These are phyloP conservation scores for Tetragnatha versicolor DNA, from an alignment of 1,140 invertebrate species.

Conservation along the genomic window DNA sequence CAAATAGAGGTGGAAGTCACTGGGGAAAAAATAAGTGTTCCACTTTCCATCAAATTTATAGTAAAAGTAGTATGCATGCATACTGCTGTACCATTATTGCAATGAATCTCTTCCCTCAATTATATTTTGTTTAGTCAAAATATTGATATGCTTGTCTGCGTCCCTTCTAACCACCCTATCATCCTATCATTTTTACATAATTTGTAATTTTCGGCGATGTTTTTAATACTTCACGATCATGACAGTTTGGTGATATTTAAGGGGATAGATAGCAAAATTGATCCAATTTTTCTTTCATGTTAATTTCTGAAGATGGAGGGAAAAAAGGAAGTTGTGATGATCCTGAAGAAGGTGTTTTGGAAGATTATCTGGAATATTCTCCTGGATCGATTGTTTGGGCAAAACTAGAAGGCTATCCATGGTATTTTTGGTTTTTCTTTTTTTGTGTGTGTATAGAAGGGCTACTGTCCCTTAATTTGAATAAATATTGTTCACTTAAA, in stretches of 20 bases:
- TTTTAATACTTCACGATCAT: background rate
- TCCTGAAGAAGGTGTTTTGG: background rate
- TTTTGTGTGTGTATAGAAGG: background rate
- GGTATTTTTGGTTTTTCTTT: conserved; percentile 60
- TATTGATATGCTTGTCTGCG: background rate
- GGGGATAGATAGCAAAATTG: background rate
- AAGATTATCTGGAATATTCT: conserved; percentile 12
- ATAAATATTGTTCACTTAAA: too few relatives aligned
- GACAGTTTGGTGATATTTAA: background rate
- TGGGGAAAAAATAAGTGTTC: too few relatives aligned
- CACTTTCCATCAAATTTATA: too few relatives aligned
- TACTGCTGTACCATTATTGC: too few relatives aligned
- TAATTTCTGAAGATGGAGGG: background rate
- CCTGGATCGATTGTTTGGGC: conserved; percentile 74
- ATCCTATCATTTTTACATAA: background rate
- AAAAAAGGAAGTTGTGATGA: conserved; percentile 3
- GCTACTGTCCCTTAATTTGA: too few relatives aligned
- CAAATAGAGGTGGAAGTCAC: too few relatives aligned
- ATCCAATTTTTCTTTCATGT: background rate
- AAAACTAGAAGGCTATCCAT: conserved; percentile 70
- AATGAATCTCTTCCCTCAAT: too few relatives aligned
- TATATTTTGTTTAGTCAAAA: too few relatives aligned
- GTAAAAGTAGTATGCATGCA: too few relatives aligned
- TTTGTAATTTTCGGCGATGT: background rate
- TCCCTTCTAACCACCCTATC: background rate